Base-by-base conservation (phyloP, 2,797 vertebrate genomes). In the Typhlichthys subterraneus region DNA sequence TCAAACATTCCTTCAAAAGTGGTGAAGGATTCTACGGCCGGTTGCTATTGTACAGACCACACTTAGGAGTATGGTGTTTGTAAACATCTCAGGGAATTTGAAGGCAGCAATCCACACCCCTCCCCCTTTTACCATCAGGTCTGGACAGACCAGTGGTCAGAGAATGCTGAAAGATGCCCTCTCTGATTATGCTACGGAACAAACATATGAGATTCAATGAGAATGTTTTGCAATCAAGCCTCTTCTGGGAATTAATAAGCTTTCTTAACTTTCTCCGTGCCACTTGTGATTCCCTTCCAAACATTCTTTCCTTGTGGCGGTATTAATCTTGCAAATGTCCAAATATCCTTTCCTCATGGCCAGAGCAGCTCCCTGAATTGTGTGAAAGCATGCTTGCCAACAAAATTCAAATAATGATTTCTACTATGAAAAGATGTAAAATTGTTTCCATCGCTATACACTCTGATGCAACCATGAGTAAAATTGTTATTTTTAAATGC, bases 11-110 rank as follows among this genome's bases (percentile, higher is more conserved):
- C 88, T 92, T 53, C 47, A 61, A 15, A 67, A 49, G 75, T 56
- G 80, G 82, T 85, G 85, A 90, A 85, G 84, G 85, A 84, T 79
- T 80, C 72, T 76, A 55, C 57, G 57, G 76, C 74, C 61, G 58
- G 60, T 61, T 83, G 77, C 87, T 77, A 86, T 91, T 92, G 89
- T 87, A 69, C 77, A 85, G 85, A 88, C 76, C 87, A 85, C 90
- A 85, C 88, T 91, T 85, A 87, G 71, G 73, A 88, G 79, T 69
- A 81, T 79, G 85, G 75, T 80, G 76, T 91, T 84, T 89, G 87
- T 88, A 91, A 91, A 92, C 87, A 85, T 79, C 83, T 69, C 76
- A 72, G 72, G 72, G 72, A 75, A 84, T 83, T 65, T 8, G 65
- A 64, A 61, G 65, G 81, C 54, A 59, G 67, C 72, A 72, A 70